phyloP scores from a whole-genome alignment of 2,888 invertebrate genomes.

The Cerastoderma edule region DNA sequence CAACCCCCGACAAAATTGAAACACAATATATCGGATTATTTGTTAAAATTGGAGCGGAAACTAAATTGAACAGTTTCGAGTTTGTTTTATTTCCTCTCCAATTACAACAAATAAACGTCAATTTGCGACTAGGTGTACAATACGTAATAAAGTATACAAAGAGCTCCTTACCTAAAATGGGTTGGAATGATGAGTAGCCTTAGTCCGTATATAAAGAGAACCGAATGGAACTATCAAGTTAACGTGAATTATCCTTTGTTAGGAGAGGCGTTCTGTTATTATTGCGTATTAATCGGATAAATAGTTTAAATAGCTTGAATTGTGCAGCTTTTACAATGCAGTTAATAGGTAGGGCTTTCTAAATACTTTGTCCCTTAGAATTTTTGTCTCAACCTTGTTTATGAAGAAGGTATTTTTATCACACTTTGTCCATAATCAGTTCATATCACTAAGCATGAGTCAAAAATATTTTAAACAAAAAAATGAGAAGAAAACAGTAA shows the following conservation, averaged over 20 bases:
- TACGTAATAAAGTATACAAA: background rate
- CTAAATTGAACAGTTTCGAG: background rate
- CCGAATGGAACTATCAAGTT: background rate
- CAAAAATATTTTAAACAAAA: background rate
- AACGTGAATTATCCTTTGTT: background rate
- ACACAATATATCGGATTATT: no score
- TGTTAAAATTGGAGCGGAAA: background rate
- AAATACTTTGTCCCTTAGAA: background rate
- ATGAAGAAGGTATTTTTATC: background rate
- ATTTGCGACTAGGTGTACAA: background rate
- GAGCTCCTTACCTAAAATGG: no score
- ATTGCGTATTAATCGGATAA: constrained; percentile 10
- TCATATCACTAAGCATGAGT: background rate
- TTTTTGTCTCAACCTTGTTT: background rate
- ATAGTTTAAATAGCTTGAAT: constrained; percentile 18
- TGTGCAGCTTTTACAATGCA: constrained; percentile 5
- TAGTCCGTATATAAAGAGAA: background rate
- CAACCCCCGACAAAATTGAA: background rate
- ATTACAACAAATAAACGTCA: constrained; percentile 6
- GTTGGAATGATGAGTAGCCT: no score
- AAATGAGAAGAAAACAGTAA: background rate
- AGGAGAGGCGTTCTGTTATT: constrained; percentile 4
- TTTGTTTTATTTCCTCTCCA: background rate
- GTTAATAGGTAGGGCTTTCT: background rate
- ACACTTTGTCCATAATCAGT: background rate